phyloP scores from a whole-genome alignment of 2,888 invertebrate genomes.

The Cataglyphis albicans region DNA sequence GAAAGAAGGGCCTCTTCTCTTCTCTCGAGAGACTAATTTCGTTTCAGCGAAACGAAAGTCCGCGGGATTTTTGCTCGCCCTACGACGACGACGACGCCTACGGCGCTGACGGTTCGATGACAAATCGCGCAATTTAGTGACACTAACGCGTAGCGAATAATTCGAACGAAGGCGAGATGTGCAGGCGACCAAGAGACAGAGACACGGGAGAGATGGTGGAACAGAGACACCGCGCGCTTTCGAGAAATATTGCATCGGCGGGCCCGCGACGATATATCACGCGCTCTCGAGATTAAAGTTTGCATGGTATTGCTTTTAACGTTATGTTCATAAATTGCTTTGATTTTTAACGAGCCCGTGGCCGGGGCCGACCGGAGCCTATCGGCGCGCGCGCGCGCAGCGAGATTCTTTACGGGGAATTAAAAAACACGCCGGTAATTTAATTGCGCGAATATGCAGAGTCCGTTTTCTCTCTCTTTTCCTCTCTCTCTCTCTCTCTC shows the following conservation, averaged over 20 bases:
- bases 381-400: constrained; percentile 47
- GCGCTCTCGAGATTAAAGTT: constrained; percentile 56
- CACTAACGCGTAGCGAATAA: constrained; percentile 18
- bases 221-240: constrained; percentile 45
- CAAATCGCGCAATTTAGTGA: constrained; percentile 54
- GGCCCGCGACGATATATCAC: constrained; percentile 58
- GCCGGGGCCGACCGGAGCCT: constrained; percentile 45
- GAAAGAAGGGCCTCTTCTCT: constrained; percentile 23
- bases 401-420: constrained; percentile 52
- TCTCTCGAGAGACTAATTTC: constrained; percentile 61
- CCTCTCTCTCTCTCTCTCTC: not conserved
- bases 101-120: constrained; percentile 43
- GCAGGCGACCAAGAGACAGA: constrained; percentile 22
- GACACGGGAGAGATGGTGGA: not conserved
- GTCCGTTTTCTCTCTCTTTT: not conserved
- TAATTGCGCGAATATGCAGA: constrained; percentile 51
- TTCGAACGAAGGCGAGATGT: constrained; percentile 30
- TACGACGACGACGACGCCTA: constrained; percentile 33
- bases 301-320: constrained; percentile 57
- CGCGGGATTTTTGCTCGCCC: constrained; percentile 25
- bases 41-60: constrained; percentile 48
- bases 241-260: constrained; percentile 57
- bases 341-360: constrained; percentile 66
- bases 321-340: constrained; percentile 61
- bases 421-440: constrained; percentile 52